Conservation (phyloP, 2,113 vertebrate species). For the Heterocephalus glaber region DNA sequence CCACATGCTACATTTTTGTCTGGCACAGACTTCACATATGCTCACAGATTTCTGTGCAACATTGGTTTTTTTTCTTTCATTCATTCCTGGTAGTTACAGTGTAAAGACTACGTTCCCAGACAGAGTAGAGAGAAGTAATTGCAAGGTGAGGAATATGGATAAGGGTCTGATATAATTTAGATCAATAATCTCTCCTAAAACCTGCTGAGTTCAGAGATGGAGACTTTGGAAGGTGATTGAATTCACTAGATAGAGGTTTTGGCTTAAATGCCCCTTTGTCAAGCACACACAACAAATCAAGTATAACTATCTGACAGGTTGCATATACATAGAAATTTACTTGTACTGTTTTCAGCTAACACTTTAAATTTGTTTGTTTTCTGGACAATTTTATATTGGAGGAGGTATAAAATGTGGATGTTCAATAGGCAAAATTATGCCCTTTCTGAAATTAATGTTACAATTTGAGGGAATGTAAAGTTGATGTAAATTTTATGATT, state of each 20-base stretch:
- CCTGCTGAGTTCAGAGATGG: not conserved
- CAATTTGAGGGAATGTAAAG: not conserved
- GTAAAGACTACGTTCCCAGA: not conserved
- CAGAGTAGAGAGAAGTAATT: not conserved
- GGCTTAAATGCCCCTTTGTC: no score
- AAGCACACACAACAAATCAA: not conserved
- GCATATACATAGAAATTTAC: not conserved
- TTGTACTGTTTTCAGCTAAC: not conserved
- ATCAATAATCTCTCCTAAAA: not conserved
- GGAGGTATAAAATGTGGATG: not conserved
- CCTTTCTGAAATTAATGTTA: not conserved
- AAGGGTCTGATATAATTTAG: not conserved
- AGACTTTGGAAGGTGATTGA: not conserved
- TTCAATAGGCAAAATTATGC: not conserved
- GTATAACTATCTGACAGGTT: not conserved
- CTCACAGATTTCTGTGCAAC: rapidly evolving
- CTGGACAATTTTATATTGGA: not conserved
- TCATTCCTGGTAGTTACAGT: not conserved
- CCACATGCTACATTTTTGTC: rapidly evolving
- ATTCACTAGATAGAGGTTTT: not conserved
- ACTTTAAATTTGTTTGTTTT: not conserved
- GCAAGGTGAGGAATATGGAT: not conserved
- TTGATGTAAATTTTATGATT: not conserved
- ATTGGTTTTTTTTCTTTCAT: not conserved
- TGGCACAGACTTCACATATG: no score